A percentile compares a stretch with the other conserved stretches of the same genome.
Conservation (phyloP, 2,113 vertebrate genomes). For the Alces alces region DNA sequence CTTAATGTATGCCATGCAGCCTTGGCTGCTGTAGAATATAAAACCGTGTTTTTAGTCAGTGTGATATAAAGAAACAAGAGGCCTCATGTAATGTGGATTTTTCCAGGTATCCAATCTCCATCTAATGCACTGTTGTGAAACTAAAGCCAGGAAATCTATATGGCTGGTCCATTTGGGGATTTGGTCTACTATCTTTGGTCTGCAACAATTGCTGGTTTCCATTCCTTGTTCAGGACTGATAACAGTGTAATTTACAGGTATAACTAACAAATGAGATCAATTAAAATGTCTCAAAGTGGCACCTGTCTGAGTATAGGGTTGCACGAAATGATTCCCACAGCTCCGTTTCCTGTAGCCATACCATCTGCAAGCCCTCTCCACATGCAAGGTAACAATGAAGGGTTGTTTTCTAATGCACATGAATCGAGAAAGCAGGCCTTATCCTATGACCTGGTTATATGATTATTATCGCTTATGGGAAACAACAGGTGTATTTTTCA, state of each 20-base stretch:
- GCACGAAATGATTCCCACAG: conserved; percentile 89
- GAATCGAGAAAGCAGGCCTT: conserved; percentile 85
- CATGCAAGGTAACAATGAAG: conserved; percentile 86
- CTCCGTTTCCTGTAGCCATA: conserved; percentile 87
- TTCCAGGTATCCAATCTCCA: conserved; percentile 89
- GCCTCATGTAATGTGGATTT: conserved; percentile 95
- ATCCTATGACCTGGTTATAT: conserved; percentile 81
- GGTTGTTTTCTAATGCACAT: conserved; percentile 90
- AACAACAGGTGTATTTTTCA: conserved; percentile 81
- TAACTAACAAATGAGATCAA: conserved; percentile 99
- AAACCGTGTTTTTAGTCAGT: conserved; percentile 86
- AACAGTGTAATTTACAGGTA: conserved; percentile 92
- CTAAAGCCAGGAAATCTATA: conserved; percentile 91
- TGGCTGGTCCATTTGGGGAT: conserved; percentile 74
- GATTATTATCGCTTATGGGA: conserved; percentile 85
- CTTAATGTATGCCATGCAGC: conserved; percentile 50
- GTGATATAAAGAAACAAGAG: conserved; percentile 93
- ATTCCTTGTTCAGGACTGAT: conserved; percentile 85
- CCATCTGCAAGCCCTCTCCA: conserved; percentile 85
- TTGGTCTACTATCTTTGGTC: conserved; percentile 77
- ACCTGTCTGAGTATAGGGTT: conserved; percentile 92
- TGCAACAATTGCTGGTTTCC: conserved; percentile 83
- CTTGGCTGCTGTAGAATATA: conserved; percentile 79
- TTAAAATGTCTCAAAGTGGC: conserved; percentile 93
- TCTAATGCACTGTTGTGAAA: conserved; percentile 87